phyloP scores from a whole-genome alignment of 2,797 vertebrate genomes.

The Pogoniulus pusillus region DNA sequence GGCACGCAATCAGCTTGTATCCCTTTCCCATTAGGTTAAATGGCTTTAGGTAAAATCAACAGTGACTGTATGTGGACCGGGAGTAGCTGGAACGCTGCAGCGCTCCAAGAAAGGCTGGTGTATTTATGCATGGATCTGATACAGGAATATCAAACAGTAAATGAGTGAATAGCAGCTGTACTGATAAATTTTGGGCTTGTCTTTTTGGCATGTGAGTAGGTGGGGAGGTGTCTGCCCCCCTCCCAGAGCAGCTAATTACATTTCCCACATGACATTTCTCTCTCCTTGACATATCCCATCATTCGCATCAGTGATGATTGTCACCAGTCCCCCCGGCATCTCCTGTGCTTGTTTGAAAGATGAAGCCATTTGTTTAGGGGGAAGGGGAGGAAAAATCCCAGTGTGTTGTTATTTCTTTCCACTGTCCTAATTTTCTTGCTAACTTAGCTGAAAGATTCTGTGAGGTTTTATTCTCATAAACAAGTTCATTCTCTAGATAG shows the following conservation, averaged over 20 bases:
- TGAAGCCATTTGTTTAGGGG: slow-evolving; percentile 43
- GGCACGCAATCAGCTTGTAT: neutral
- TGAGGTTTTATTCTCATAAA: neutral
- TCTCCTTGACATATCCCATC: slow-evolving; percentile 62
- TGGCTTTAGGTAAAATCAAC: neutral
- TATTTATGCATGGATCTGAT: neutral
- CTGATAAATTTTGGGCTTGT: neutral
- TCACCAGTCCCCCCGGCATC: slow-evolving; percentile 30
- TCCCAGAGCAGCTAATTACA: slow-evolving; percentile 39
- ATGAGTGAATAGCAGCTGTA: neutral
- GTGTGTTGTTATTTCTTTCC: neutral
- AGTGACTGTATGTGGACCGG: neutral
- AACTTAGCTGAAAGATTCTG: slow-evolving; percentile 1
- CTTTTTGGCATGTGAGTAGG: neutral
- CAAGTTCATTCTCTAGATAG: neutral
- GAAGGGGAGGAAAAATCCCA: neutral
- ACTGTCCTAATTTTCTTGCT: slow-evolving; percentile 6
- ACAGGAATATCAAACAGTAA: neutral
- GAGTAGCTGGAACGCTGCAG: neutral
- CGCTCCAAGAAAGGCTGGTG: neutral
- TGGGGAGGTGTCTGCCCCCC: slow-evolving; percentile 6
- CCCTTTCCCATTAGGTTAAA: neutral
- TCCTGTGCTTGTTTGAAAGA: slow-evolving; percentile 42
- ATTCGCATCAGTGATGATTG: slow-evolving; percentile 58
- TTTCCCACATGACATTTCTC: slow-evolving; percentile 63